Evolutionary conservation across 64 coral and sea anemone species (phyloP).

Genomic region (Dendronephthya gigantea): DNA sequence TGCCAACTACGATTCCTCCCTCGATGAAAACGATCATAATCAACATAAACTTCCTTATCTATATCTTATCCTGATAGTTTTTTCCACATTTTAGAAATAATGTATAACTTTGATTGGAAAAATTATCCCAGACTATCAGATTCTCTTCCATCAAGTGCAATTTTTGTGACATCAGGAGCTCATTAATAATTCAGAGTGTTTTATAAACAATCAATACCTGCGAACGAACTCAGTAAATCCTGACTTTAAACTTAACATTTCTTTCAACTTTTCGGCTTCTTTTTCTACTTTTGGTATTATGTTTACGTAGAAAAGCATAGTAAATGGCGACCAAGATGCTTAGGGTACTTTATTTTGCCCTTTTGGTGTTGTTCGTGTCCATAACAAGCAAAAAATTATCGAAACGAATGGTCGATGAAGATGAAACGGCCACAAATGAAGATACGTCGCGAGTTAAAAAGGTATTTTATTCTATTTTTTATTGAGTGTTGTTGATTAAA

Average conservation of each 20-base stretch:
- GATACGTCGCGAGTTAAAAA: conserved; percentile 6
- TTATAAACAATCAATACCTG: not conserved
- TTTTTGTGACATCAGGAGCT: not conserved
- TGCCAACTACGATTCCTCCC: not conserved
- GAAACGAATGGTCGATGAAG: not conserved
- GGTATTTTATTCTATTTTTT: not conserved
- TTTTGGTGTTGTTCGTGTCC: not conserved
- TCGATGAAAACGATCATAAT: not conserved
- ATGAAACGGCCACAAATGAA: not conserved
- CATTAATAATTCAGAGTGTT: conserved; percentile 10
- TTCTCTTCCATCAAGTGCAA: not conserved
- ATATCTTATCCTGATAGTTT: not conserved
- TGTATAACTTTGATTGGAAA: not conserved
- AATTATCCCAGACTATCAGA: not conserved
- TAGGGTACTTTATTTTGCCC: not conserved
- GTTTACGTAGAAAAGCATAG: not conserved
- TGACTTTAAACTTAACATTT: not conserved
- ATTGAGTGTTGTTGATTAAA: too few relatives aligned
- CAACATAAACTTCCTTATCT: not conserved
- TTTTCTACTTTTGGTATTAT: not conserved
- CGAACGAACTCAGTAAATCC: not conserved
- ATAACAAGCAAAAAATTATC: not conserved
- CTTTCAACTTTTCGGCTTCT: not conserved
- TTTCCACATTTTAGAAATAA: not conserved
- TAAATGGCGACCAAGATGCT: not conserved